Base-by-base conservation (phyloP, 37 sponge, comb jelly and placozoan genomes). In the Hexactinellida sp. region DNA sequence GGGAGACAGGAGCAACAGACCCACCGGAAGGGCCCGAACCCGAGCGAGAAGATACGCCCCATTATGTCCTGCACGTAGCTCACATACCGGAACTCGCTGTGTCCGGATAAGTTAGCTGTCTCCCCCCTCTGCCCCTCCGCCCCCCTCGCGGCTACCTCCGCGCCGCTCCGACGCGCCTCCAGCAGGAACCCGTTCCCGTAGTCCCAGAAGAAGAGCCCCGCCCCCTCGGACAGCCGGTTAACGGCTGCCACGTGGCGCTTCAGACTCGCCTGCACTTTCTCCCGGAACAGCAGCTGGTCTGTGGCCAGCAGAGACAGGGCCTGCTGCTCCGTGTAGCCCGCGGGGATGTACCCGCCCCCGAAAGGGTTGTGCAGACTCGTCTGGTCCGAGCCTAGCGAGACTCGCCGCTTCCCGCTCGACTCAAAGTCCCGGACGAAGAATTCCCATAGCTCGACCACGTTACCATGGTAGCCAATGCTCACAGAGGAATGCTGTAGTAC, bases 1-100 rank as follows among this genome's bases (percentile, higher is more conserved):
- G 85, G 55, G 24, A 39, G 28, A 7, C 93, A 92, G 39, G 96
- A 95, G 1, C 96, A 88, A 88, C 99, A 98, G 82, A 98, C 95
- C 99, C 99, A 98, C 32, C 94, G 88, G 89, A 98, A 98, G 38
- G 99, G 99, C 7, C 99, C 99, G 88, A 98, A 98, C 21, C 99
- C 99, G 25, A 94, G 87, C 25, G 99, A 98, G 85, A 98, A 98
- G 0, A 98, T 92, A 38, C 36, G 90, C 91, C 99, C 99, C 92
- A 98, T 93, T 36, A 95, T 95, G 85, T 95, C 89, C 85, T 98
- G 94, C 0, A 98, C 94, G 82, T 98, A 98, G 36, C 96, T 91
- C 0, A 96, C 96, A 83, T 95, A 98, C 51, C 36, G 55, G 76
- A 94, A 98, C 16, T 87, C 86, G 34, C 90, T 76, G 36, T n/a